Evolutionary conservation across 2,113 vertebrate species (phyloP).

Genomic region (Seriola quinqueradiata): DNA sequence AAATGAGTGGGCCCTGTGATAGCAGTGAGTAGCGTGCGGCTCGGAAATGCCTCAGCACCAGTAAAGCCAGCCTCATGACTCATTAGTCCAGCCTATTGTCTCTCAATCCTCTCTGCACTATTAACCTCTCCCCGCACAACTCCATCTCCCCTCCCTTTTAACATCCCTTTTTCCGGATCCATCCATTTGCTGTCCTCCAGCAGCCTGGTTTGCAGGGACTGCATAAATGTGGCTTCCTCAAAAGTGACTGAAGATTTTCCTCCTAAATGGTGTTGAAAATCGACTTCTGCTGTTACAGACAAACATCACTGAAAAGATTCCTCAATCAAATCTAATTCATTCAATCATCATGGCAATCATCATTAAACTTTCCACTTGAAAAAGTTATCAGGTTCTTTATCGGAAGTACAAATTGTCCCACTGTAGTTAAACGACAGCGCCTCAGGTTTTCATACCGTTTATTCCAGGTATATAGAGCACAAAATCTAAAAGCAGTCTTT

Average conservation of each 20-base stretch:
- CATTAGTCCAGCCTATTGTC: conserved; percentile 73
- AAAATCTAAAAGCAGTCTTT: conserved; percentile 17
- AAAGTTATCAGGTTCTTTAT: background rate
- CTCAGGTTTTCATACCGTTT: background rate
- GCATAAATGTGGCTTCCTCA: background rate
- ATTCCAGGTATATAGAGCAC: conserved; percentile 17
- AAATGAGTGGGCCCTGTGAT: background rate
- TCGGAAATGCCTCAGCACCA: conserved; percentile 65
- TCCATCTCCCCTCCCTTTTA: conserved; percentile 17
- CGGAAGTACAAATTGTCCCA: too few species aligned
- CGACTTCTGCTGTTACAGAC: background rate
- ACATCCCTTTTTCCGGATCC: conserved; percentile 29
- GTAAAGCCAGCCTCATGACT: conserved; percentile 67
- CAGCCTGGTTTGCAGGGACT: conserved; percentile 1
- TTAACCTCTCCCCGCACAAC: conserved; percentile 50
- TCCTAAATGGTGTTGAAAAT: background rate
- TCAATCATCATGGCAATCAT: background rate
- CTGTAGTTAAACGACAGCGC: background rate
- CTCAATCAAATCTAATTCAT: background rate
- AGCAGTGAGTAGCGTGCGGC: conserved; percentile 20
- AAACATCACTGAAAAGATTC: background rate
- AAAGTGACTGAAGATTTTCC: conserved; percentile 21
- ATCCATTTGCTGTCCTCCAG: conserved; percentile 39
- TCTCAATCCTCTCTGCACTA: conserved; percentile 68
- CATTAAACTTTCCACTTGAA: background rate